Conservation (phyloP, 2,113 vertebrate genomes). For the Pleuronectes platessa region DNA sequence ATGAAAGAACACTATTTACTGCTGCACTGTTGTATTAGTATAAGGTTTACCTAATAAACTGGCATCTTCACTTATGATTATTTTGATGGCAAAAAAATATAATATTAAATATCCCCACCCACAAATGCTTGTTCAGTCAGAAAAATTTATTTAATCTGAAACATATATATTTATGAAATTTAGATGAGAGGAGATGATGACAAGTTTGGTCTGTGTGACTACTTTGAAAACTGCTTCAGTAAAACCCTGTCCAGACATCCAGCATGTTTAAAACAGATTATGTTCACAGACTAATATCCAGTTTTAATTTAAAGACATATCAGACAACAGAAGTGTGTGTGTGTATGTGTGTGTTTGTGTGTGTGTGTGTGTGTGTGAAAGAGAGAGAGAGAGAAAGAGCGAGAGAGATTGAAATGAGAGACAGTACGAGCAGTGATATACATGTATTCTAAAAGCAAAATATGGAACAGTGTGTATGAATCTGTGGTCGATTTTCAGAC, state of each 20-base stretch:
- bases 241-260: background rate
- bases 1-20: background rate
- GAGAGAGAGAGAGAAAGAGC: background rate
- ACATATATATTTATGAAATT: no score
- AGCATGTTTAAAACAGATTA: no score
- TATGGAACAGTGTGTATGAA: no score
- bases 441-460: no score
- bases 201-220: background rate
- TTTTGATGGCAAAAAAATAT: background rate
- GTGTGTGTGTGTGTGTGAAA: background rate
- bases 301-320: no score
- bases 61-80: background rate
- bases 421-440: background rate
- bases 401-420: background rate
- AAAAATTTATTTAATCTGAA: background rate
- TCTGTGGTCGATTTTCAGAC: no score
- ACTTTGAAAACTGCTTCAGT: constrained; percentile 1
- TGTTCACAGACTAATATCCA: no score
- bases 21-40: background rate
- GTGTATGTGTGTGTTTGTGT: background rate
- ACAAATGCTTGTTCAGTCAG: background rate
- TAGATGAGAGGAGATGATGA: background rate
- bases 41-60: background rate
- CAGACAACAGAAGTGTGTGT: background rate
- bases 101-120: background rate